Conservation (phyloP, 2,797 vertebrate genomes). For the Furcifer pardalis region DNA sequence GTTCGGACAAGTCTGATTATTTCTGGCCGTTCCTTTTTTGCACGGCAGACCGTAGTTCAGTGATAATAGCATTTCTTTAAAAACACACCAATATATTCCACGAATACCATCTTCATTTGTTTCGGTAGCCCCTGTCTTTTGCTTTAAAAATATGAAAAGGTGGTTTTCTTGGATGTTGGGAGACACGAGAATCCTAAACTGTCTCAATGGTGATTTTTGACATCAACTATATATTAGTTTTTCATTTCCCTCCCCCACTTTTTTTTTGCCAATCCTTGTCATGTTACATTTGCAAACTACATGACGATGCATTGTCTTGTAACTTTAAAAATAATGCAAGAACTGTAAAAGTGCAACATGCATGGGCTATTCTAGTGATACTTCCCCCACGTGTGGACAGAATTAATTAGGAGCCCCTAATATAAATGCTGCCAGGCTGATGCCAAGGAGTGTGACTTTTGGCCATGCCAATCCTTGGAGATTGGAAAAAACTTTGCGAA, state of each 20-base stretch:
- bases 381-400: not conserved
- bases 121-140: not conserved
- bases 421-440: not conserved
- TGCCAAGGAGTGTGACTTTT: not conserved
- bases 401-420: not conserved
- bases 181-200: not conserved
- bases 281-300: not conserved
- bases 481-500: conserved; percentile 17
- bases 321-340: not conserved
- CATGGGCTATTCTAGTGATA: not conserved
- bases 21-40: conserved; percentile 13
- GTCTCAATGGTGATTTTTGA: not conserved
- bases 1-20: conserved; percentile 51
- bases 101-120: not conserved
- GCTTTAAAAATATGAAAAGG: not conserved
- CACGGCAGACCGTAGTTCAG: not conserved
- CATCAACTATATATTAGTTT: no score
- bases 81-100: not conserved
- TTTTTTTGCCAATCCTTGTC: not conserved
- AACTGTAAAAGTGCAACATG: not conserved
- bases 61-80: conserved; percentile 24
- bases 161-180: not conserved
- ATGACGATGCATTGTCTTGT: not conserved
- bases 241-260: no score
- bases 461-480: not conserved